Conservation (phyloP, 2,113 vertebrate genomes). For the Carassius gibelio region DNA sequence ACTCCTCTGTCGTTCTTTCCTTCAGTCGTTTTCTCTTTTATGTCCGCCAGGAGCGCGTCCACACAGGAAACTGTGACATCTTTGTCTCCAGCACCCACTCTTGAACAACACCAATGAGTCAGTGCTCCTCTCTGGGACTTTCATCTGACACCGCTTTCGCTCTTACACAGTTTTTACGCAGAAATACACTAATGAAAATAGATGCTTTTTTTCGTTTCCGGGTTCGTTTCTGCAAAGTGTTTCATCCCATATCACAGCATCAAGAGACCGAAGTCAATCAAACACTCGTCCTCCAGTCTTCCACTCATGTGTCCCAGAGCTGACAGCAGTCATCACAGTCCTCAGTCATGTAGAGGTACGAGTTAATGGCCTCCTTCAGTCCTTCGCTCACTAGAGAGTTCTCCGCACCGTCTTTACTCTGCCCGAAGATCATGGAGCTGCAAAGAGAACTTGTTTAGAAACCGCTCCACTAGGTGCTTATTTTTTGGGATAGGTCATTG, state of each 20-base stretch:
- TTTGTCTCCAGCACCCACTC: conserved; percentile 52
- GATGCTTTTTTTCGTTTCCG: not conserved
- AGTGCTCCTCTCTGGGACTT: too few species aligned
- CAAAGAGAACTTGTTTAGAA: not conserved
- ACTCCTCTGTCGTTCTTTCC: conserved; percentile 27
- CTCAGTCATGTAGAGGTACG: conserved; percentile 78
- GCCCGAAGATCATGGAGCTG: conserved; percentile 72
- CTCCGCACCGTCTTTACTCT: conserved; percentile 2
- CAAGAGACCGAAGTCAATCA: not conserved
- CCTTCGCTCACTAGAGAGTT: conserved; percentile 76
- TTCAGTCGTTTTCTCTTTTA: conserved; percentile 27
- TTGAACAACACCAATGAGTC: conserved; percentile 42
- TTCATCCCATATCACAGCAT: not conserved
- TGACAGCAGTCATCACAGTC: conserved; percentile 46
- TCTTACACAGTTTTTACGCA: not conserved
- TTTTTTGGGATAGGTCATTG: not conserved
- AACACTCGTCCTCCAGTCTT: not conserved
- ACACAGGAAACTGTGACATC: conserved; percentile 33
- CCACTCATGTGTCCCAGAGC: conserved; percentile 47
- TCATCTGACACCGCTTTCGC: not conserved
- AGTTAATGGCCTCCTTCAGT: conserved; percentile 77
- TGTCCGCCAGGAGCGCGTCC: conserved; percentile 39
- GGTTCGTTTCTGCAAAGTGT: not conserved
- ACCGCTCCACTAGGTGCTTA: not conserved
- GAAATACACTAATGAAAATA: not conserved